A percentile compares a stretch with the other conserved stretches of the same genome.
Conservation (phyloP, 1,140 invertebrate genomes). For the Rhyzopertha dominica region DNA sequence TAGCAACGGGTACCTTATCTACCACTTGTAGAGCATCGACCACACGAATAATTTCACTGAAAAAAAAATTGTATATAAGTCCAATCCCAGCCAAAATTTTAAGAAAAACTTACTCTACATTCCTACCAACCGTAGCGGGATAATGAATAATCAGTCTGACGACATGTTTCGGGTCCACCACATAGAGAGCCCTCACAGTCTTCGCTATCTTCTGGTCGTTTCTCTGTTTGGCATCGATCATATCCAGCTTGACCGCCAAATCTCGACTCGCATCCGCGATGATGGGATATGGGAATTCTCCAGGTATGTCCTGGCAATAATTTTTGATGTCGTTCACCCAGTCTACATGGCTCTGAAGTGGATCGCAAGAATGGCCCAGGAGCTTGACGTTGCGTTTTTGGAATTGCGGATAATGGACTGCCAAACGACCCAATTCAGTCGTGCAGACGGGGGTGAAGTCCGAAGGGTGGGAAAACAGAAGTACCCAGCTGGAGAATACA, state of each 20-base stretch:
- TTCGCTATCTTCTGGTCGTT: slow-evolving; percentile 66
- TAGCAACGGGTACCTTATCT: slow-evolving; percentile 64
- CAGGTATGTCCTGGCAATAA: slow-evolving; percentile 62
- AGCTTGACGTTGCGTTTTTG: slow-evolving; percentile 74
- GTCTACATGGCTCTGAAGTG: slow-evolving; percentile 67
- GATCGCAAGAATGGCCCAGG: slow-evolving; percentile 83
- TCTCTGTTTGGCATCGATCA: slow-evolving; percentile 80
- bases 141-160: slow-evolving; percentile 84
- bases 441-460: slow-evolving; percentile 95
- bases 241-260: slow-evolving; percentile 73
- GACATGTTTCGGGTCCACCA: slow-evolving; percentile 82
- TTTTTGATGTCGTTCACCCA: slow-evolving; percentile 80
- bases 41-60: slow-evolving; percentile 81
- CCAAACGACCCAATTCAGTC: slow-evolving; percentile 79
- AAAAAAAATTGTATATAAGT: slow-evolving; percentile 40
- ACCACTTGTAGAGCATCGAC: slow-evolving; percentile 86
- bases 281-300: slow-evolving; percentile 79
- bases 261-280: slow-evolving; percentile 76
- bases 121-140: slow-evolving; percentile 85
- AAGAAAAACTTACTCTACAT: slow-evolving; percentile 83
- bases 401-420: slow-evolving; percentile 71
- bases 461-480: slow-evolving; percentile 88
- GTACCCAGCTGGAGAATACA: slow-evolving; percentile 65
- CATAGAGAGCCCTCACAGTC: slow-evolving; percentile 79
- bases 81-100: no score